Evolutionary conservation across 2,888 invertebrate species (phyloP), one percentile per base, ranked within the genome.

Genomic region (Chymomyza caudatula): DNA sequence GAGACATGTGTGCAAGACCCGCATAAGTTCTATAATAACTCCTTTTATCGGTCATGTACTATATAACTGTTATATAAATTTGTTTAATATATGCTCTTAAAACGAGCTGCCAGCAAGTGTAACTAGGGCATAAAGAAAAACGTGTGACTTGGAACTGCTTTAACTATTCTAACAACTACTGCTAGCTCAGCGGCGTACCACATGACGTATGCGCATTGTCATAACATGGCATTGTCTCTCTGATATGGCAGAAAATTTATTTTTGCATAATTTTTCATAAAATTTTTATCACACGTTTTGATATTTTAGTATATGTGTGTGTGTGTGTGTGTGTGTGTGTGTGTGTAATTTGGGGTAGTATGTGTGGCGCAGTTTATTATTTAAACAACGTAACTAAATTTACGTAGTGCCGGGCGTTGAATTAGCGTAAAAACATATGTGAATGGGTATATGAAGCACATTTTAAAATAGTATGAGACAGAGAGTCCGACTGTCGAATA

Each of bases 351-450:
- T 52, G 22, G 5, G 4, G 23, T 25, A 52, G 23, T 52, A 23
- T 55, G 29, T 55, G 19, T 17, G 17, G 55, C 72, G 84, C 80
- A 81, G 74, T 83, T 83, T 80, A 84, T 85, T 85, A 83, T 85
- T 83, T 85, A 85, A 81, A 75, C 73, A 83, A 86, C 86, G 86
- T 86, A 86, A 83, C 86, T 82, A 72, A 79, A 84, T 82, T 81
- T 76, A 75, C 74, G 77, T 69, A 66, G 72, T 79, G 78, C 71
- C 68, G 42, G 17, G 47, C 58, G 67, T 58, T 51, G 65, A 57
- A 55, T 42, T 51, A 59, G 58, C 47, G 51, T 20, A 58, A 15
- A 60, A 65, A 74, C 63, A 58, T 63, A 64, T 55, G 54, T 53
- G 44, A 43, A 43, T 23, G 11, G n/a, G 60, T 54, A 49, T 63